Percentiles rank a stretch among this genome's conserved stretches.
Conservation (phyloP, 1,140 invertebrate genomes). For the Psix sp. region DNA sequence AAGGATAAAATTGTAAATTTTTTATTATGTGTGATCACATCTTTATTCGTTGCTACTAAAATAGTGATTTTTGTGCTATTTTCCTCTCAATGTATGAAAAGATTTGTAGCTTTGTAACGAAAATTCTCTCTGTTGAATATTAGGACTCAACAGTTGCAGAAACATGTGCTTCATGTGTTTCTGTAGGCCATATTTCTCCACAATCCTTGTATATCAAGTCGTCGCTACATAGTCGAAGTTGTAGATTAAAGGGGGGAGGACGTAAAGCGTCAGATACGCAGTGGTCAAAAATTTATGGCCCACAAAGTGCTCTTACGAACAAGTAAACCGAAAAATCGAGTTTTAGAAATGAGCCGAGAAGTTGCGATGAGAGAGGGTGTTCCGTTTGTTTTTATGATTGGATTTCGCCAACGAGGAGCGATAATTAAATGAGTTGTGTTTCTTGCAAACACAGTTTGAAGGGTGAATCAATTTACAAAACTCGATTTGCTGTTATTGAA, state of each 20-base stretch:
- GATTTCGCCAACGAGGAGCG: slow-evolving; percentile 30
- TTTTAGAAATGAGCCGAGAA: slow-evolving; percentile 32
- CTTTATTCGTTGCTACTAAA: too few relatives aligned
- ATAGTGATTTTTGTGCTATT: too few relatives aligned
- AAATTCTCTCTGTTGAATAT: slow-evolving; percentile 25
- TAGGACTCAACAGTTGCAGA: slow-evolving; percentile 34
- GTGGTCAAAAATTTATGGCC: slow-evolving; percentile 56
- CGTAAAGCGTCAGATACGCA: slow-evolving; percentile 41
- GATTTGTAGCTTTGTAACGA: not conserved
- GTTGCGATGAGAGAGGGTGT: not conserved
- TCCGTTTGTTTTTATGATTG: slow-evolving; percentile 54
- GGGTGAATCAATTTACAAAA: slow-evolving; percentile 31
- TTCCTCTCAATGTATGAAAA: not conserved
- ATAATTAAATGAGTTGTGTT: slow-evolving; percentile 51
- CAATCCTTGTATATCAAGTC: slow-evolving; percentile 58
- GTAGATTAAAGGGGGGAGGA: slow-evolving; percentile 60
- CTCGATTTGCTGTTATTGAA: slow-evolving; percentile 28
- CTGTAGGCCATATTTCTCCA: slow-evolving; percentile 51
- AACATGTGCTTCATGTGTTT: slow-evolving; percentile 50
- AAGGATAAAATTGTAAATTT: too few relatives aligned
- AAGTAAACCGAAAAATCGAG: slow-evolving; percentile 32
- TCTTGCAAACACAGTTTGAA: too few relatives aligned
- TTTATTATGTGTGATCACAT: too few relatives aligned
- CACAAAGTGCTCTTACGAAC: slow-evolving; percentile 25
- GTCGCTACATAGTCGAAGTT: slow-evolving; percentile 54